Percentiles rank a stretch among this genome's conserved stretches.
Evolutionary conservation across 2,113 vertebrate species (phyloP).

Genomic region (Ictalurus punctatus): DNA sequence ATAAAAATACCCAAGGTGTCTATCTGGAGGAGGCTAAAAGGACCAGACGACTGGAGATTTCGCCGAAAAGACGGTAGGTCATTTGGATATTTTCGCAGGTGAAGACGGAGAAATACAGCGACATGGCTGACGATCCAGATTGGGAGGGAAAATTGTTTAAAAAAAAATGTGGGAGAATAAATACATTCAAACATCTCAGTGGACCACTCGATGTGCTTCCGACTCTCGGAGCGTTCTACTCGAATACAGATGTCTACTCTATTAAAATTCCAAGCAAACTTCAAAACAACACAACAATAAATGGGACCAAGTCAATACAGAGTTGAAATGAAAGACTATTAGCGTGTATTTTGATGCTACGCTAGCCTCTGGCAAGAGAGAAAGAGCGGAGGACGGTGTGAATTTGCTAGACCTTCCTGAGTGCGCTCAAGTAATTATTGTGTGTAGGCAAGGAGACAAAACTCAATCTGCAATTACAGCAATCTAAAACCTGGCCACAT

Average conservation of each 20-base stretch:
- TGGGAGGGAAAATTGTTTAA: no score
- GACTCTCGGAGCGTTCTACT: background rate
- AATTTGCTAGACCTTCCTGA: background rate
- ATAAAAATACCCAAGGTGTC: background rate
- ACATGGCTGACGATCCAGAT: background rate
- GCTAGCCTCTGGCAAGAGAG: background rate
- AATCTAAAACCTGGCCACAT: background rate
- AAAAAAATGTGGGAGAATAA: background rate
- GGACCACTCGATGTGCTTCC: background rate
- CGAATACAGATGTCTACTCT: background rate
- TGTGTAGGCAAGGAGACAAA: background rate
- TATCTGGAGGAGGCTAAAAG: background rate
- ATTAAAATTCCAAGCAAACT: background rate
- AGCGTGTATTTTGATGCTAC: background rate
- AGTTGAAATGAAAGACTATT: background rate
- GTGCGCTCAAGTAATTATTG: background rate
- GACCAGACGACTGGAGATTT: background rate
- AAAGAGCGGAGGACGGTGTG: background rate
- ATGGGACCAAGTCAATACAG: background rate
- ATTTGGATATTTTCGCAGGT: background rate
- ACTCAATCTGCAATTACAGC: slow-evolving; percentile 5
- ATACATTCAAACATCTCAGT: background rate
- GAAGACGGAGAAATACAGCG: background rate
- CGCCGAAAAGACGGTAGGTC: background rate
- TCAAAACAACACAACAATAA: no score